These are phyloP conservation scores for Trogon melanurus DNA, from an alignment of 2,113 vertebrate genomes.

Conservation along the genomic window DNA sequence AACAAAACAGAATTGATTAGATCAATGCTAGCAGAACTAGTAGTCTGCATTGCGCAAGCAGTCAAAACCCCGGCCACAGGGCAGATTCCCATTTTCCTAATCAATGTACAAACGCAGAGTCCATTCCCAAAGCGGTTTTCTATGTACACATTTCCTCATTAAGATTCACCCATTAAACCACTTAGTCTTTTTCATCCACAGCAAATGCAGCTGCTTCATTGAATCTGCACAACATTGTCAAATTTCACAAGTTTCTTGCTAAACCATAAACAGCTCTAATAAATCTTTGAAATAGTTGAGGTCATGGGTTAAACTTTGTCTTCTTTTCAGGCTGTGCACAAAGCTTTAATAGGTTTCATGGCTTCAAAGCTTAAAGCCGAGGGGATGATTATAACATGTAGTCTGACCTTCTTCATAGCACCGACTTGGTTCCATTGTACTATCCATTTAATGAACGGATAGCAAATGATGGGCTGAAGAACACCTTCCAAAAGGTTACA, in stretches of 20 bases:
- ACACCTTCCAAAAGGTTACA: neutral
- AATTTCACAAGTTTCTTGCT: neutral
- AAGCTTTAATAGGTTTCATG: slow-evolving; percentile 20
- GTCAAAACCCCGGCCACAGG: neutral
- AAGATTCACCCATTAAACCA: slow-evolving; percentile 19
- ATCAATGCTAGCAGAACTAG: neutral
- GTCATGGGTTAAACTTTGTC: neutral
- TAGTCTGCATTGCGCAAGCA: neutral
- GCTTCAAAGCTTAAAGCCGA: neutral
- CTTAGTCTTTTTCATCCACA: neutral
- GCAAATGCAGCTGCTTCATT: neutral
- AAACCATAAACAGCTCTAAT: neutral
- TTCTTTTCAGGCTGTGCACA: neutral
- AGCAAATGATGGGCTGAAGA: neutral
- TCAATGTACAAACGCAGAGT: neutral
- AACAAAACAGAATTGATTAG: neutral
- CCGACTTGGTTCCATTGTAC: neutral
- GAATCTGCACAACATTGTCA: neutral
- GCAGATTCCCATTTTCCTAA: neutral
- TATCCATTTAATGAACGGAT: neutral
- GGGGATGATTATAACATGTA: neutral
- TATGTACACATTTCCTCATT: neutral
- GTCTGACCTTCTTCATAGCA: neutral
- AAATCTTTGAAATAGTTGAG: neutral
- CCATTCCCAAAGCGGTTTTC: neutral